phyloP scores from a whole-genome alignment of 2,797 vertebrate species.

The Xiphorhynchus erythropygius region DNA sequence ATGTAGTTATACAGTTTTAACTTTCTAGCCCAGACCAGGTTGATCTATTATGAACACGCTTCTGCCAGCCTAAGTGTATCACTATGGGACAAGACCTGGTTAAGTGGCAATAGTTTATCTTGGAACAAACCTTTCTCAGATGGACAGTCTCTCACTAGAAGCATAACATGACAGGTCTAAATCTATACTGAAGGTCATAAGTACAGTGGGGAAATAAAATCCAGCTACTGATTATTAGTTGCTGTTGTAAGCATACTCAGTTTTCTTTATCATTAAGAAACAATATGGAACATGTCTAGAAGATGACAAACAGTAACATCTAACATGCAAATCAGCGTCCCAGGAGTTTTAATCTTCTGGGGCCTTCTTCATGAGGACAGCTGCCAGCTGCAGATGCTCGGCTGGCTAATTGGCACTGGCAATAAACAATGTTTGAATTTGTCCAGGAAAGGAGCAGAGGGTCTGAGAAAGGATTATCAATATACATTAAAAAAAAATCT shows the following conservation, averaged over 20 bases:
- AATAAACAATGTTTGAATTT: conserved; percentile 25
- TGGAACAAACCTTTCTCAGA: not conserved
- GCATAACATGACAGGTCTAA: not conserved
- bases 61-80: not conserved
- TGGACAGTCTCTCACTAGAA: not conserved
- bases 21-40: not conserved
- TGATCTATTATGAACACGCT: not conserved
- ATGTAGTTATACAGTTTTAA: not conserved
- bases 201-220: not conserved
- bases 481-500: not conserved
- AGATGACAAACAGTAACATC: conserved; percentile 1
- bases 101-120: not conserved
- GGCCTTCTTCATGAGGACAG: not conserved
- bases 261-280: not conserved
- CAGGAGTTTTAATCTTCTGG: not conserved
- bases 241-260: not conserved
- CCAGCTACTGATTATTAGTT: not conserved
- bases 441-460: not conserved
- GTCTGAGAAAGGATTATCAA: not conserved
- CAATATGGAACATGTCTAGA: not conserved
- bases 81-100: not conserved
- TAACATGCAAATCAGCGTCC: not conserved
- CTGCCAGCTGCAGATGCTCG: conserved; percentile 18
- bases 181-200: not conserved
- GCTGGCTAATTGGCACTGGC: not conserved